Percentiles rank a stretch among this genome's conserved stretches.
phyloP scores from a whole-genome alignment of 1,140 invertebrate species.

The Carposina sasakii region DNA sequence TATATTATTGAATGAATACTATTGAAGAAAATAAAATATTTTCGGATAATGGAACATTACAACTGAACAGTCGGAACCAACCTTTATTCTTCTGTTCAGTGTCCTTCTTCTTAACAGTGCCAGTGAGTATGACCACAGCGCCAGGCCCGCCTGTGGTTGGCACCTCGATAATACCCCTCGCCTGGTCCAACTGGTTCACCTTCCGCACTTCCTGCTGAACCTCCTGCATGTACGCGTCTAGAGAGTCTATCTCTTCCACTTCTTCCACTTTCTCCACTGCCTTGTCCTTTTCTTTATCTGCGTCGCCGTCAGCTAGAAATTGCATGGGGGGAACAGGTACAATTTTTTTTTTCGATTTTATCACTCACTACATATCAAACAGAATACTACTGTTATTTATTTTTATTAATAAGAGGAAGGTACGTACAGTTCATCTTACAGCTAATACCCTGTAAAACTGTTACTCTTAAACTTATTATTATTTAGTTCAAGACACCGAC shows the following conservation, averaged over 20 bases:
- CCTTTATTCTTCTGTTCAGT: constrained; percentile 82
- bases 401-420: neutral
- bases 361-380: neutral
- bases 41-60: no score
- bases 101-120: constrained; percentile 89
- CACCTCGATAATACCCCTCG: constrained; percentile 67
- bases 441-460: neutral
- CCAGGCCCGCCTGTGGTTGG: constrained; percentile 64
- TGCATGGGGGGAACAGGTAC: neutral
- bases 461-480: no score
- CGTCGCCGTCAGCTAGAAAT: constrained; percentile 60
- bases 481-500: no score
- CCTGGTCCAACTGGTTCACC: constrained; percentile 84
- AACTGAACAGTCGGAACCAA: constrained; percentile 12
- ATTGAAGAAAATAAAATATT: no score
- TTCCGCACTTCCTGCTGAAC: constrained; percentile 89
- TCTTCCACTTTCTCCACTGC: constrained; percentile 54
- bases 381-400: neutral
- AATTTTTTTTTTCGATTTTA: neutral
- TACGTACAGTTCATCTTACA: neutral
- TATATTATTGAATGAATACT: no score
- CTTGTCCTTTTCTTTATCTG: constrained; percentile 55
- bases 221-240: constrained; percentile 97
- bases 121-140: constrained; percentile 86
- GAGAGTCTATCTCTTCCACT: constrained; percentile 90